phyloP scores from a whole-genome alignment of 1,140 invertebrate species.

The Episyrphus balteatus region DNA sequence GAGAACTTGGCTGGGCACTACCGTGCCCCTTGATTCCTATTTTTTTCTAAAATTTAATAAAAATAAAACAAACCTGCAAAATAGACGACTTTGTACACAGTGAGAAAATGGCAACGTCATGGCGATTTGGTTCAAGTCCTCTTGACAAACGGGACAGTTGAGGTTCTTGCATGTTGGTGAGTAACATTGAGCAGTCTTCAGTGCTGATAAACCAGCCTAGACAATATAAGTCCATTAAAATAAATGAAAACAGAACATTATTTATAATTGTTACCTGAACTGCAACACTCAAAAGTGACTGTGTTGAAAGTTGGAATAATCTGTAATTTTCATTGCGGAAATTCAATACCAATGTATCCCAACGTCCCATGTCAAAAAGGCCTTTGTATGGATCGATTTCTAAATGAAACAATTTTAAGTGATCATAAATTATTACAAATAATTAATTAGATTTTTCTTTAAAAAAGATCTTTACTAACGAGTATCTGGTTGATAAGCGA shows the following conservation, averaged over 20 bases:
- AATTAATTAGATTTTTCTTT: neutral
- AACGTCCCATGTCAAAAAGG: conserved; percentile 47
- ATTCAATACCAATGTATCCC: conserved; percentile 77
- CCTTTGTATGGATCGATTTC: conserved; percentile 47
- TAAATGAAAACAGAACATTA: neutral
- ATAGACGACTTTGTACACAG: conserved; percentile 86
- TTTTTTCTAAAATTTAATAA: neutral
- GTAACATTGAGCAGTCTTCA: conserved; percentile 89
- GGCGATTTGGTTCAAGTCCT: conserved; percentile 78
- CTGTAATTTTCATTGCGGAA: conserved; percentile 91
- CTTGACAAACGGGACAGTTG: conserved; percentile 88
- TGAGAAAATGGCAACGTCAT: conserved; percentile 84
- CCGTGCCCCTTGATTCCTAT: too few relatives aligned
- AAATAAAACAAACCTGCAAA: conserved; percentile 37
- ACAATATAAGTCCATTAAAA: conserved; percentile 7
- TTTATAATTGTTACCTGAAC: conserved; percentile 47
- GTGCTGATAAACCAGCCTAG: conserved; percentile 78
- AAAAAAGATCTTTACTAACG: conserved; percentile 34
- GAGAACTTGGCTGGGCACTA: too few relatives aligned
- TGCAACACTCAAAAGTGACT: conserved; percentile 84
- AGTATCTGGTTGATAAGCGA: conserved; percentile 80
- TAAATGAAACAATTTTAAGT: conserved; percentile 10
- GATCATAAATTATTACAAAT: neutral
- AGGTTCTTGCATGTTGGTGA: conserved; percentile 53
- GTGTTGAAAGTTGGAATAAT: conserved; percentile 81